phyloP scores from a whole-genome alignment of 2,797 vertebrate species.

The Sternarchorhynchus goeldii region DNA sequence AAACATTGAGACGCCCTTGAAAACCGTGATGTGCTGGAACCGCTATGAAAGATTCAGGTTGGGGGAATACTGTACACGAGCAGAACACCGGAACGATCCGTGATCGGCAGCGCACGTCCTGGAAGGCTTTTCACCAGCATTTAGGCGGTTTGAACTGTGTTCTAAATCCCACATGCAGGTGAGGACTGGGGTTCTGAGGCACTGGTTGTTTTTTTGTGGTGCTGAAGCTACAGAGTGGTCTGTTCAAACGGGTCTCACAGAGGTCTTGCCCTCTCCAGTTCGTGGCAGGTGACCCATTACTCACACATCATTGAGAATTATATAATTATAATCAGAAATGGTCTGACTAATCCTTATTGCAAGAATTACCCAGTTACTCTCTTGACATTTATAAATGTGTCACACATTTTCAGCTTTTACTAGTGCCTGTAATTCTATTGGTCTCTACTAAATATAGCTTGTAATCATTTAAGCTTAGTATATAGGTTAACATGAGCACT shows the following conservation, averaged over 20 bases:
- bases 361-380: background rate
- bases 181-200: too few relatives aligned
- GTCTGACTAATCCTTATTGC: background rate
- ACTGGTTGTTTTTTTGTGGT: too few relatives aligned
- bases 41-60: constrained; percentile 27
- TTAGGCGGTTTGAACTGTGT: too few relatives aligned
- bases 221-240: too few relatives aligned
- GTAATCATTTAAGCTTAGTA: background rate
- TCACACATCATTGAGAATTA: background rate
- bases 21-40: constrained; percentile 27
- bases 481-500: too few relatives aligned
- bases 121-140: too few relatives aligned
- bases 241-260: too few relatives aligned
- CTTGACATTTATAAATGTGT: background rate
- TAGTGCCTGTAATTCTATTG: background rate
- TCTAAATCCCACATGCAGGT: too few relatives aligned
- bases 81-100: too few relatives aligned
- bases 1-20: constrained; percentile 8
- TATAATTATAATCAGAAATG: background rate
- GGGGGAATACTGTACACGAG: background rate
- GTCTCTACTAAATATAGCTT: background rate
- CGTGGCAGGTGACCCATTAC: background rate
- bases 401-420: background rate
- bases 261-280: too few relatives aligned
- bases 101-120: too few relatives aligned